phyloP scores from a whole-genome alignment of 92 coral and sea anemone species.

The Pocillopora grandis region DNA sequence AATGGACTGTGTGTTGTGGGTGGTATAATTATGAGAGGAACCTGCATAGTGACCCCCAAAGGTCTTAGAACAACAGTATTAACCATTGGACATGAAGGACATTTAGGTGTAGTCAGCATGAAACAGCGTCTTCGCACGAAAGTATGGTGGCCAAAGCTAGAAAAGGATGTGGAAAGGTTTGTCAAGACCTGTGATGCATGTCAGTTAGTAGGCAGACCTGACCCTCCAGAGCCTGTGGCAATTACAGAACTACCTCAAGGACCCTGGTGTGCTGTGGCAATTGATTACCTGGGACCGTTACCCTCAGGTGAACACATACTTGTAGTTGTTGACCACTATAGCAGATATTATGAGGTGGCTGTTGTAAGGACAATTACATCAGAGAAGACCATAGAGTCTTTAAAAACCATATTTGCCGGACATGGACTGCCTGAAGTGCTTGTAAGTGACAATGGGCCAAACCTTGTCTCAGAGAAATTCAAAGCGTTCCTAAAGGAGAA shows the following conservation, averaged over 20 bases:
- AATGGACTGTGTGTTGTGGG: too few species aligned
- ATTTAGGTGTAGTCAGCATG: too few species aligned
- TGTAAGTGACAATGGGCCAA: background rate
- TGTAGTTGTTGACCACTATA: too few species aligned
- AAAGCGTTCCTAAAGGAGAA: too few species aligned
- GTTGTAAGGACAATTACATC: too few species aligned
- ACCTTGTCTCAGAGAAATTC: too few species aligned
- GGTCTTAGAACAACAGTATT: too few species aligned
- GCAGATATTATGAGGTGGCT: too few species aligned
- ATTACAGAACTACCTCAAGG: constrained; percentile 19
- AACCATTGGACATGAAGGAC: too few species aligned
- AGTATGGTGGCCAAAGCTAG: constrained; percentile 37
- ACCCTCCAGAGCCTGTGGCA: constrained; percentile 24
- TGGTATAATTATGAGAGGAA: too few species aligned
- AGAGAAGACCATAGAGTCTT: background rate
- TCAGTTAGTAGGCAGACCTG: constrained; percentile 28
- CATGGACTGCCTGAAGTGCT: background rate
- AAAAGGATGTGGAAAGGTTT: constrained; percentile 21
- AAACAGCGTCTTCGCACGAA: background rate
- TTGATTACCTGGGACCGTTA: constrained; percentile 5
- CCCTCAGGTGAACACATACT: constrained; percentile 22
- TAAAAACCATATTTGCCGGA: constrained; percentile 1
- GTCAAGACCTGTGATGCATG: constrained; percentile 20
- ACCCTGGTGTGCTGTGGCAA: constrained; percentile 17
- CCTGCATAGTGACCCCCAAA: too few species aligned